These are phyloP conservation scores for Anser brachyrhynchus DNA, from an alignment of 2,113 vertebrate genomes.

Conservation along the genomic window DNA sequence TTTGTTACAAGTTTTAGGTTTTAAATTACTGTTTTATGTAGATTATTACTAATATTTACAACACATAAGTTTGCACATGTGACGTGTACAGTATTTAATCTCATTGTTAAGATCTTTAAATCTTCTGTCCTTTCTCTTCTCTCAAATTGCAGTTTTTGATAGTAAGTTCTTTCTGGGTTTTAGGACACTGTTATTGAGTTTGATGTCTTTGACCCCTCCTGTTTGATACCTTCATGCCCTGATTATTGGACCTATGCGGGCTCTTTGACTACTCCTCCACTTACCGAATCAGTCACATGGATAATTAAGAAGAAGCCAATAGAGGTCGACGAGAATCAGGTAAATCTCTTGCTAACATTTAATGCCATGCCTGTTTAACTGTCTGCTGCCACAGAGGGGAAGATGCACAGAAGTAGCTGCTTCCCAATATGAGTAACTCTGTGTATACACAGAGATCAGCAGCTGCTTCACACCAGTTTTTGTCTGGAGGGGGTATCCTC, in stretches of 20 bases:
- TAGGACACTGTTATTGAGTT: conserved; percentile 89
- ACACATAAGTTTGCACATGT: neutral
- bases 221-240: conserved; percentile 84
- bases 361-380: neutral
- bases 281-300: conserved; percentile 93
- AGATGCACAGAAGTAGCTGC: neutral
- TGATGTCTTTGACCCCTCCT: conserved; percentile 86
- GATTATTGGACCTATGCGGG: conserved; percentile 97
- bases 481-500: neutral
- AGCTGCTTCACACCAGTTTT: neutral
- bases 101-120: neutral
- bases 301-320: conserved; percentile 94
- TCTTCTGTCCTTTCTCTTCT: rapidly evolving
- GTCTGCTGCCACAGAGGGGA: neutral
- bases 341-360: conserved; percentile 17
- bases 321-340: conserved; percentile 94
- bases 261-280: conserved; percentile 92
- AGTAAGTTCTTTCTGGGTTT: neutral
- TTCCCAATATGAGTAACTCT: neutral
- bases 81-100: neutral
- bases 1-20: neutral
- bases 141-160: neutral
- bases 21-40: neutral
- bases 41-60: neutral
- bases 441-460: neutral